Percentiles rank a stretch among this genome's conserved stretches.
These are phyloP conservation scores for Myrmecobius fasciatus DNA, from an alignment of 2,113 vertebrate species.

Conservation along the genomic window DNA sequence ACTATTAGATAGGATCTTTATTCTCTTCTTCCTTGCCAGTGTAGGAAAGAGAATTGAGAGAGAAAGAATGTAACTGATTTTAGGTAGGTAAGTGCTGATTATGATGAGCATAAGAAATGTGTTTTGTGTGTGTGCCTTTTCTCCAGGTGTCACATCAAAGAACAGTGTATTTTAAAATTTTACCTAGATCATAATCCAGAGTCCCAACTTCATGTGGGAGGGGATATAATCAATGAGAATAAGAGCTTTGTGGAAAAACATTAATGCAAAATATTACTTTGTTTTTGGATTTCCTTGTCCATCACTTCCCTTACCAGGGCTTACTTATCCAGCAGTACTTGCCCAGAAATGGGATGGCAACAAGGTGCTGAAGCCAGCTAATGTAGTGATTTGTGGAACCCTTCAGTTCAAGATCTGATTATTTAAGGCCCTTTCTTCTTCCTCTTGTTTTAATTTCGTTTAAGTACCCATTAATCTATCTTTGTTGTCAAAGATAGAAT, in stretches of 20 bases:
- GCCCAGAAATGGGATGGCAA: conserved; percentile 22
- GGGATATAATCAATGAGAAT: background rate
- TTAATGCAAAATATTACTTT: background rate
- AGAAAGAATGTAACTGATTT: conserved; percentile 29
- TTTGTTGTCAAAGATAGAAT: background rate
- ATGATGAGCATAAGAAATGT: conserved; percentile 12
- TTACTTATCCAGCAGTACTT: background rate
- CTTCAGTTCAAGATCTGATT: background rate
- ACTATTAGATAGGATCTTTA: background rate
- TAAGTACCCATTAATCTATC: background rate
- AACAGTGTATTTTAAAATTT: background rate
- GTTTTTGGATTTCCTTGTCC: conserved; percentile 8
- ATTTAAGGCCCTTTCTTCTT: conserved; percentile 10
- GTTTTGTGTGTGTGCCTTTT: conserved; percentile 19
- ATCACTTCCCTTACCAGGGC: background rate
- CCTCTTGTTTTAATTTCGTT: conserved; percentile 30
- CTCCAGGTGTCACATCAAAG: background rate
- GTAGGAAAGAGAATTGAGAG: conserved; percentile 28
- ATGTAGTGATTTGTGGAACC: background rate
- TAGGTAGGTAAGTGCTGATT: conserved; percentile 24
- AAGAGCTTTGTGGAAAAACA: background rate
- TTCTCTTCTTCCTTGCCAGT: background rate
- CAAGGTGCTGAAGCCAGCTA: background rate
- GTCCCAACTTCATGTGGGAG: background rate
- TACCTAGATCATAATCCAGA: background rate